Evolutionary conservation across 1,140 invertebrate genomes (phyloP).

Genomic region (Eurytemora carolleeae): DNA sequence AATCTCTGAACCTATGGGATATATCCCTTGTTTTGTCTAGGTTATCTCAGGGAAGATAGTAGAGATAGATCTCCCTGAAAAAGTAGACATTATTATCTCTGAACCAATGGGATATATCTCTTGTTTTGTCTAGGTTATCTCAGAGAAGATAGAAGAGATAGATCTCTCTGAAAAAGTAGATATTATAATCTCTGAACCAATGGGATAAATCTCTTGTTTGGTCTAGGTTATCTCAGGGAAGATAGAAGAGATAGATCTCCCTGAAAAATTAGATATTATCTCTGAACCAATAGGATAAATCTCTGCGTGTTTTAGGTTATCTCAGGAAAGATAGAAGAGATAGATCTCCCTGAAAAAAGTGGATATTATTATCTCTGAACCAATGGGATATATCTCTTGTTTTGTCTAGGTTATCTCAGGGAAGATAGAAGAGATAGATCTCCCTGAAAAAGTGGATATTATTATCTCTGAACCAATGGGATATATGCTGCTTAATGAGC

Average conservation of each 20-base stretch:
- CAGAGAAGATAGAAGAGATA: too few species aligned
- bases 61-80: conserved; percentile 84
- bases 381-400: conserved; percentile 99
- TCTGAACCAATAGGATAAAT: too few species aligned
- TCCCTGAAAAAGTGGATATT: conserved; percentile 85
- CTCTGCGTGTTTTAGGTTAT: conserved; percentile 75
- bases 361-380: conserved; percentile 94
- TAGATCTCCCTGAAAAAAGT: conserved; percentile 80
- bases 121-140: too few species aligned
- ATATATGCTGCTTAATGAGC: conserved; percentile 97
- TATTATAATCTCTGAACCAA: too few species aligned
- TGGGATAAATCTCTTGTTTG: too few species aligned
- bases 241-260: too few species aligned
- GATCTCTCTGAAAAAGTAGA: too few species aligned
- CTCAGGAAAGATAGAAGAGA: conserved; percentile 96
- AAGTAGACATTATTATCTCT: conserved; percentile 90
- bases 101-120: too few species aligned
- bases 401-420: conserved; percentile 92
- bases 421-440: conserved; percentile 92
- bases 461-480: conserved; percentile 99
- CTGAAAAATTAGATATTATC: too few species aligned
- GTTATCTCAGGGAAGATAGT: conserved; percentile 96
- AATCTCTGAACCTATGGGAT: too few species aligned
- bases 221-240: too few species aligned
- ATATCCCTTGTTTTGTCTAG: conserved; percentile 58